phyloP scores from a whole-genome alignment of 2,888 invertebrate species.

The Agrotis clavis region DNA sequence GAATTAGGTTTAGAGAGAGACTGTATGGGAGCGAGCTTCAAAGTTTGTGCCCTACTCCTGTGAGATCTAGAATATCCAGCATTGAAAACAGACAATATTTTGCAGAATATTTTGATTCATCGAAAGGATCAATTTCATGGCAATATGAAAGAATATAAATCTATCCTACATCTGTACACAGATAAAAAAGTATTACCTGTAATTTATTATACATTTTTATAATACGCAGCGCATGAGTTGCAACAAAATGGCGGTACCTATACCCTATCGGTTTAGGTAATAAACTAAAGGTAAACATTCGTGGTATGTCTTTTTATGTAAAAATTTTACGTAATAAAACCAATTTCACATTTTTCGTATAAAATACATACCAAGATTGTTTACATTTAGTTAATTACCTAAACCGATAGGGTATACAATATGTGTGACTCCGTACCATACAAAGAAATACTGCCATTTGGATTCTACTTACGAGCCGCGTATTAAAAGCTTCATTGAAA shows the following conservation, averaged over 20 bases:
- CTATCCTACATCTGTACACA: background rate
- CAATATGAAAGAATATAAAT: constrained; percentile 7
- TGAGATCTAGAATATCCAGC: constrained; percentile 25
- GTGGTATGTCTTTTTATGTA: constrained; percentile 9
- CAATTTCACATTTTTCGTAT: constrained; percentile 11
- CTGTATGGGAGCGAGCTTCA: background rate
- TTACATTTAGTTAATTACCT: constrained; percentile 12
- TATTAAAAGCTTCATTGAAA: background rate
- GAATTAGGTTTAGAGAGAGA: background rate
- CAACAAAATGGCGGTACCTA: background rate
- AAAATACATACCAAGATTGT: constrained; percentile 11
- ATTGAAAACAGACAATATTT: constrained; percentile 35
- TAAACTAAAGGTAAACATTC: no score
- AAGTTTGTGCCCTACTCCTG: constrained; percentile 12
- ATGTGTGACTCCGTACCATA: background rate
- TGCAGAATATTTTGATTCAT: constrained; percentile 30
- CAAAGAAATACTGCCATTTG: no score
- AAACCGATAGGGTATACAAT: constrained; percentile 2
- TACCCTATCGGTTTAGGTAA: background rate
- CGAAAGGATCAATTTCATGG: constrained; percentile 22
- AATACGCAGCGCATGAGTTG: background rate
- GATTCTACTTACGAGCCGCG: background rate
- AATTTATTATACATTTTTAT: background rate
- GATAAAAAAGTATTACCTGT: background rate
- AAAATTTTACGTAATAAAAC: constrained; percentile 11